Conservation (phyloP, 1,140 invertebrate species). For the Xylocopa sonorina region DNA sequence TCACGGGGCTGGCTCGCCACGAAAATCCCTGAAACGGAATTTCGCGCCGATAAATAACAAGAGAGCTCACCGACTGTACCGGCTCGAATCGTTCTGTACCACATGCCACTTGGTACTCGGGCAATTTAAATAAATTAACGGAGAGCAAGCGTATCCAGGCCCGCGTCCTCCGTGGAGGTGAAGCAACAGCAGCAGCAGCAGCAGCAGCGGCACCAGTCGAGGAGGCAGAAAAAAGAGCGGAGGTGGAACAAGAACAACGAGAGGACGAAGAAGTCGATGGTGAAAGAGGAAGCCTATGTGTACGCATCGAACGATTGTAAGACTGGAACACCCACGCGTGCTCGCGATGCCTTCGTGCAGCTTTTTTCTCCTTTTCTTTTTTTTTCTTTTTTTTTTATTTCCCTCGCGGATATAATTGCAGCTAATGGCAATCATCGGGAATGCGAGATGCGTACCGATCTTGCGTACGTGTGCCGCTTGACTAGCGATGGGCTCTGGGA, state of each 20-base stretch:
- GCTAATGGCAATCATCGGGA: slow-evolving; percentile 75
- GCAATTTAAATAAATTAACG: slow-evolving; percentile 80
- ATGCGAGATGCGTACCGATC: slow-evolving; percentile 59
- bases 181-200: neutral
- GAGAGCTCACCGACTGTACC: slow-evolving; percentile 73
- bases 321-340: slow-evolving; percentile 74
- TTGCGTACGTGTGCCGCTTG: slow-evolving; percentile 18
- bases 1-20: slow-evolving; percentile 7
- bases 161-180: slow-evolving; percentile 43
- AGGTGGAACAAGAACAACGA: slow-evolving; percentile 3
- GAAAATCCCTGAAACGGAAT: slow-evolving; percentile 66
- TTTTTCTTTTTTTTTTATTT: neutral
- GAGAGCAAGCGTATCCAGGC: slow-evolving; percentile 59
- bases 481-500: no score
- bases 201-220: neutral
- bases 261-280: neutral
- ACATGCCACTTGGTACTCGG: slow-evolving; percentile 67
- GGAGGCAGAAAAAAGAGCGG: neutral
- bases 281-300: slow-evolving; percentile 23
- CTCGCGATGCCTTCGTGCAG: slow-evolving; percentile 56
- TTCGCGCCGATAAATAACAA: slow-evolving; percentile 74
- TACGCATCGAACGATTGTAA: slow-evolving; percentile 33
- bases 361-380: slow-evolving; percentile 45
- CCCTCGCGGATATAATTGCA: slow-evolving; percentile 72
- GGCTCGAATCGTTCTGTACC: slow-evolving; percentile 67